Conservation (phyloP, 2,797 vertebrate species). For the Coreius guichenoti region DNA sequence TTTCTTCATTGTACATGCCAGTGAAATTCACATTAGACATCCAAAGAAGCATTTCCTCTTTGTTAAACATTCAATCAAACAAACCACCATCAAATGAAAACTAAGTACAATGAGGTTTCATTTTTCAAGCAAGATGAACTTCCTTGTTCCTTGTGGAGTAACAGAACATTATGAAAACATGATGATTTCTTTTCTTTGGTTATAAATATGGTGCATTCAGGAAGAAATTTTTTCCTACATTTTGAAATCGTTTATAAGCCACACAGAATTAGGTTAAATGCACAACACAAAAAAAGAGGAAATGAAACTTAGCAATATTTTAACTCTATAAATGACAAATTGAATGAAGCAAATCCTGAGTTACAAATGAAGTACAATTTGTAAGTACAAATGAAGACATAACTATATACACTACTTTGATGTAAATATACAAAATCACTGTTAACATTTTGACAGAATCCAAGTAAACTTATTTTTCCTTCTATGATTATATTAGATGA, state of each 20-base stretch:
- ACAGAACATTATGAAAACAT: neutral
- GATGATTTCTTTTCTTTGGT: neutral
- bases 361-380: neutral
- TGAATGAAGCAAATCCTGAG: neutral
- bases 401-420: neutral
- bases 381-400: neutral
- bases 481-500: neutral
- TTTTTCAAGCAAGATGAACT: neutral
- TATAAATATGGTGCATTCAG: neutral
- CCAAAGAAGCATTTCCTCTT: neutral
- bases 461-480: neutral
- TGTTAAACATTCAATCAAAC: neutral
- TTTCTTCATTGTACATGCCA: neutral
- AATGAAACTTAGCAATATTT: neutral
- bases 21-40: neutral
- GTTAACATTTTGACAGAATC: neutral
- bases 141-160: slow-evolving; percentile 25
- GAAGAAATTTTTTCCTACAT: neutral
- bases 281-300: neutral
- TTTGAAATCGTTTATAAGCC: neutral
- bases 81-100: neutral
- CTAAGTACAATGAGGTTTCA: neutral
- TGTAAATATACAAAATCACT: slow-evolving; percentile 3
- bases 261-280: neutral
- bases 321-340: neutral